Base-by-base conservation (phyloP, 1,140 invertebrate species). In the Drepana arcuata region DNA sequence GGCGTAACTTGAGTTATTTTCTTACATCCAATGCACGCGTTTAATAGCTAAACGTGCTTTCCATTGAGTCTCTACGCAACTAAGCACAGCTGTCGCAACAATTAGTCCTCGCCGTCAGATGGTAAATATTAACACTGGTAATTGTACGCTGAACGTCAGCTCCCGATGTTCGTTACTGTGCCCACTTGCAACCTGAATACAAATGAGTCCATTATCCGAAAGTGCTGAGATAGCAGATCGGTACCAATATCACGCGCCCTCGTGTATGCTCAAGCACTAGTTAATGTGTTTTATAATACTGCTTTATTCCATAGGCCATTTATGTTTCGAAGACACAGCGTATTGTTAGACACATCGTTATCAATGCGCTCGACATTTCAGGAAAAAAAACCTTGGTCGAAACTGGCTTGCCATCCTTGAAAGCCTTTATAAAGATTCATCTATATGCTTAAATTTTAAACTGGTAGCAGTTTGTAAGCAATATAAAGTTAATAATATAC, bases 51-150 rank as follows among this genome's bases (percentile, higher is more conserved):
- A 18, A 32, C 23, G 30, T 38, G 33, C 14, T 33, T 33, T 11
- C 33, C 37, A 36, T 41, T 39, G 45, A 39, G 32, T 41, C 36
- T n/a, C n/a, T n/a, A n/a, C 45, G 40, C 51, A 47, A 29, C 38
- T 38, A 48, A 59, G 44, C 48, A 41, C 48, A 58, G 45, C 50
- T 30, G 31, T 10, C 44, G 43, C 48, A 66, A 54, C 64, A 78
- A 80, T 78, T 78, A 80, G 63, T 64, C 62, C 49, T 30, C 50
- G 60, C 68, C 65, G 65, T 68, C 69, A 66, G 71, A 62, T 66
- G 72, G 69, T 75, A 80, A 78, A 80, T 80, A 80, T 80, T 77
- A 77, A 70, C 73, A 70, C 60, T 72, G 54, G 63, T 78, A 77
- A 80, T 75, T 80, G 69, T 75, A 72, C 66, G 38, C 58, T 62